Base-by-base conservation (phyloP, 1,140 invertebrate species). In the Pogonognathellus flavescens region DNA sequence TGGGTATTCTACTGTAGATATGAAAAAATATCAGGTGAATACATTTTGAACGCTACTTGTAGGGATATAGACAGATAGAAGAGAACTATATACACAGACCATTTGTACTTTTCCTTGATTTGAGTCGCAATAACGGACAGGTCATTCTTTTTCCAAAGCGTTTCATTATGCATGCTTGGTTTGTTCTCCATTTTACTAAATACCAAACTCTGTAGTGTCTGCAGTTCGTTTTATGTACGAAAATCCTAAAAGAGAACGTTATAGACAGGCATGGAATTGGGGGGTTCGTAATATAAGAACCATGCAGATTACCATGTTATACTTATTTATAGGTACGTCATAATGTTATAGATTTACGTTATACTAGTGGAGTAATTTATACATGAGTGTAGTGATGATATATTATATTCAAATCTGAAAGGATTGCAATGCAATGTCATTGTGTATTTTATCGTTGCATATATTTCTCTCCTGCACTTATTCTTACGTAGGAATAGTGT, bases 151-250 rank as follows among this genome's bases (percentile, higher is more conserved):
- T 76, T 76, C 41, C 49, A 50, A 76, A 49, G 70, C 70, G 70
- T 76, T 76, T 76, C 70, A 50, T 76, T 76, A 50, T 49, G 16
- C 70, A 50, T 76, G 70, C 70, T 76, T 76, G 70, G 41, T n/a
- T 76, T 76, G 13, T 14, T 76, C 13, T 57, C 31, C 41, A 72
- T 72, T 49, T 16, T 41, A 50, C 41, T 76, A 18, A 76, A 76
- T 31, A 76, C 18, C 22, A 66, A 13, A 25, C 22, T n/a, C n/a
- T n/a, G 22, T 13, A 66, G 62, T 25, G 20, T 25, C 20, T 25
- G 20, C 4, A 66, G 22, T 66, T 13, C 20, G 5, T 11, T n/a
- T 20, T 20, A 25, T 25, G 11, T 31, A 66, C 22, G 22, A 66
- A 59, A n/a, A 18, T 22, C 62, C 25, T 20, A 66, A 66, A 25